Evolutionary conservation across 2,888 invertebrate genomes (phyloP).

Genomic region (Lepidonotus clava): DNA sequence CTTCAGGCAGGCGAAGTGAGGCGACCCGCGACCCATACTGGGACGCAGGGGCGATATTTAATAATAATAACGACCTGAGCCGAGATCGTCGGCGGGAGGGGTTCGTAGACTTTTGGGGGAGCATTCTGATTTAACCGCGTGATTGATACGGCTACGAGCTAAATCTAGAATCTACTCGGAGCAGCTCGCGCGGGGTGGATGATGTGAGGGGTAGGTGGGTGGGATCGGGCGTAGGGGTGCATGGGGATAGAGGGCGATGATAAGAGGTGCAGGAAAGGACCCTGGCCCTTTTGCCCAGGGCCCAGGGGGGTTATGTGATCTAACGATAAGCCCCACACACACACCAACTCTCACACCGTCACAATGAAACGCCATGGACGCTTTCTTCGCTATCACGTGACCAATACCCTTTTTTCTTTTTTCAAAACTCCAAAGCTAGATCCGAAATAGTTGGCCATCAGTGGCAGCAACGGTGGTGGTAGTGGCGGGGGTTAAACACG

Average conservation of each 20-base stretch:
- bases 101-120: no score
- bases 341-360: not conserved
- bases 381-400: no score
- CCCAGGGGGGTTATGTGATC: not conserved
- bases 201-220: not conserved
- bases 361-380: not conserved
- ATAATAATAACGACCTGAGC: no score
- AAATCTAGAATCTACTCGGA: not conserved
- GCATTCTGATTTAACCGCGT: no score
- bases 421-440: not conserved
- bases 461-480: not conserved
- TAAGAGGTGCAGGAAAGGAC: not conserved
- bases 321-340: not conserved
- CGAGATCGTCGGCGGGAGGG: no score
- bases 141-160: not conserved
- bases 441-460: not conserved
- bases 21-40: not conserved
- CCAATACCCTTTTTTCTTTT: conserved; percentile 7
- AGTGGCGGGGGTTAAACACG: conserved; percentile 64
- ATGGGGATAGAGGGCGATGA: not conserved
- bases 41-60: not conserved
- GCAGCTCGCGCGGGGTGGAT: not conserved
- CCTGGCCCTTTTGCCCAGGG: not conserved
- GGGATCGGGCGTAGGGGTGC: not conserved
- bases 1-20: no score